Evolutionary conservation across 2,113 vertebrate genomes (phyloP).

Genomic region (Nanger granti): DNA sequence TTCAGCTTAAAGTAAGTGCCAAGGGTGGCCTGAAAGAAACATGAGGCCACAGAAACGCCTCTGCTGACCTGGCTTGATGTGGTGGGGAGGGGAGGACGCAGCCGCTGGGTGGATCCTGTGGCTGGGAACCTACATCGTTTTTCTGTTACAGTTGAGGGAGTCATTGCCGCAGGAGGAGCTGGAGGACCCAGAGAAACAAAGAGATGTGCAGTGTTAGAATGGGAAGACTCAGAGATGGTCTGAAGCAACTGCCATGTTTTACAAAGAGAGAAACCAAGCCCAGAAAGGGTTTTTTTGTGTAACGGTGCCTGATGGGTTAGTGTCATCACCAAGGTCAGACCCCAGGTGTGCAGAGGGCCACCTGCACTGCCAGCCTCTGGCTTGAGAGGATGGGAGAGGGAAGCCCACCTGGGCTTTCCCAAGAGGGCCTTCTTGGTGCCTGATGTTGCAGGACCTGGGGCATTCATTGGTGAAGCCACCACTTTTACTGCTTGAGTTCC

Average conservation of each 20-base stretch:
- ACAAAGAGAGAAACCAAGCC: not conserved
- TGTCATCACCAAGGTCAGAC: not conserved
- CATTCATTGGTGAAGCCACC: not conserved
- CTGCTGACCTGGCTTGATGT: not conserved
- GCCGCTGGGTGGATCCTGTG: not conserved
- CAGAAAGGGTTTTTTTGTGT: not conserved
- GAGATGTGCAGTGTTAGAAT: not conserved
- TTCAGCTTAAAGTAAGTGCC: conserved; percentile 16
- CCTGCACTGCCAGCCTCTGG: not conserved
- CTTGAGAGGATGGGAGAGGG: not conserved
- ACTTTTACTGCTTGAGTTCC: not conserved
- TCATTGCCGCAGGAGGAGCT: not conserved
- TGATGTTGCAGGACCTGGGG: not conserved
- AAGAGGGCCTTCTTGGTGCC: not conserved
- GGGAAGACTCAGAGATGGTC: not conserved
- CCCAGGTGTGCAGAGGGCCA: not conserved
- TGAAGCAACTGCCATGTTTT: not conserved
- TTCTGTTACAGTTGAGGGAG: not conserved
- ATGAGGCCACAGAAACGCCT: not conserved
- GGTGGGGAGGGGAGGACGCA: not conserved
- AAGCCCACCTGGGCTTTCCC: not conserved
- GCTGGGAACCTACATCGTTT: not conserved
- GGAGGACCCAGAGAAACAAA: not conserved
- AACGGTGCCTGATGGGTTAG: not conserved
- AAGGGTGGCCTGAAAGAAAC: not conserved